Evolutionary conservation across 2,797 vertebrate genomes (phyloP), one percentile per base, ranked within the genome.

Genomic region (Chelon labrosus): DNA sequence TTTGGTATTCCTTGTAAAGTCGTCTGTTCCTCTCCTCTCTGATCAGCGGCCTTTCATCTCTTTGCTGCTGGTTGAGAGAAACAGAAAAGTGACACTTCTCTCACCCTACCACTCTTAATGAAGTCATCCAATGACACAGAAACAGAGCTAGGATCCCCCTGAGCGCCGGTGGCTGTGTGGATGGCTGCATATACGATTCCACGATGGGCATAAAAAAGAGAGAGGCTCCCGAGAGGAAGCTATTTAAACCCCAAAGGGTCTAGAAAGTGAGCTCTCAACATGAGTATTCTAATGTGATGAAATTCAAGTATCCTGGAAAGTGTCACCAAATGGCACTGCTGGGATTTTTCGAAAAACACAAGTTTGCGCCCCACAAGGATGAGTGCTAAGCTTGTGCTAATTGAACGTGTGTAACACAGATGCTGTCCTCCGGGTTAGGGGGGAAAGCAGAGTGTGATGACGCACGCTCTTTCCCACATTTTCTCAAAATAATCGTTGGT

Each of bases 311-410:
- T 81, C 78, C 65, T 54, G 47, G 54, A 82, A 83, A 83, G 80
- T 80, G 65, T 85, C 79, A 83, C 77, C 78, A 83, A 89, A 85
- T 69, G 70, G 75, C 74, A 77, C 79, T 81, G 75, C 74, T 62
- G 84, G 81, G 80, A 73, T 82, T 88, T 81, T 70, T 77, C 42
- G 1, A 82, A 80, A 35, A 27, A 72, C 77, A 57, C 42, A 9
- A 81, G 58, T 80, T 90, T 73, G 59, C 82, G 82, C 77, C 71
- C 54, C 75, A 83, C 54, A 55, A 78, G 78, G 77, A 60, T 49
- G 73, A 75, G 78, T 51, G 82, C 69, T 72, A 86, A 87, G 79
- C 80, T 76, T 69, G 72, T 83, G 83, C 75, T 91, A 89, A 92
- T 78, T 85, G 87, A 81, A 71, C 59, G 59, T 2, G 60, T 54